Base-by-base conservation (phyloP, 1,140 invertebrate species). In the Zaprionus camerounensis region DNA sequence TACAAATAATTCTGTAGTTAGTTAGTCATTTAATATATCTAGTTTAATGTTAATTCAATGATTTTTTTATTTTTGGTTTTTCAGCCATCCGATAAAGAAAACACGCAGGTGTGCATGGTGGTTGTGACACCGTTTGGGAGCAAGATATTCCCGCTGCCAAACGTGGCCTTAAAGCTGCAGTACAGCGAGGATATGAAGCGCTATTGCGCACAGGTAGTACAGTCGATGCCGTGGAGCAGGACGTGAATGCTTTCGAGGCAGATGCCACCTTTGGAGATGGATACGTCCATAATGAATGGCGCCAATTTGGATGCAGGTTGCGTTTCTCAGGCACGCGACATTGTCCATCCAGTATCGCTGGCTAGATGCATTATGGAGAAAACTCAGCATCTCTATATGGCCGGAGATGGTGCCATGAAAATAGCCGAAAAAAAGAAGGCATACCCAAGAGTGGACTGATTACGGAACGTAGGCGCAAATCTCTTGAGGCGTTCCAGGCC, bases 191-290 rank as follows among this genome's bases (percentile, higher is more conserved):
- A 31, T 55, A 64, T 56, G 57, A 58, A 38, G 4, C 49, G 46
- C 56, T 82, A 9, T n/a, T 55, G 22, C 4, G 59, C 22, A 41
- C 77, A 20, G 74, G 68, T 6, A 76, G 59, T 38, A 59, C 55
- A 0, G 92, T 82, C 57, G 96, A 97, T 93, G 96, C 96, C 22
- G 96, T 97, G 3, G 96, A 97, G 92, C 94, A 94, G 51, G 96
- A 96, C 26, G 94, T 97, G 13, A 94, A 94, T 31, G 92, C 93
- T 24, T 94, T 98, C 94, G 97, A 98, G 93, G 94, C 96, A 70
- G 95, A 97, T 93, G 94, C 95, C 77, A 94, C 94, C 28, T 97
- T 97, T 84, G 0, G 95, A 97, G 93, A 96, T 97, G 95, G 96
- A 97, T 93, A 96, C 96, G 0, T 94, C 95, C 58, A 94, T 97